Evolutionary conservation across 2,888 invertebrate species (phyloP).

Genomic region (Eupithecia centaureata): DNA sequence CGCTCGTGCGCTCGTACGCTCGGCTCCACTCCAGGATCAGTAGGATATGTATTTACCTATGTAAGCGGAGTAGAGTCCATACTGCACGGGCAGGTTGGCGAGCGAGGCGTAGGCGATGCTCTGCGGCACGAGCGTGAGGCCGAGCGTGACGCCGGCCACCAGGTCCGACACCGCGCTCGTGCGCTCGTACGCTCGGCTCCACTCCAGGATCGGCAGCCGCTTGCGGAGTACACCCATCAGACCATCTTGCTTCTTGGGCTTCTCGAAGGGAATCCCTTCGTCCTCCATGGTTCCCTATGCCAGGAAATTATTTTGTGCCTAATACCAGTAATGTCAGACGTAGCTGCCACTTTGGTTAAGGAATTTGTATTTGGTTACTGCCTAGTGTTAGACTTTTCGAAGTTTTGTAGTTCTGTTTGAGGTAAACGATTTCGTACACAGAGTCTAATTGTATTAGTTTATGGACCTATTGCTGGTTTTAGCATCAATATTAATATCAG

Average conservation of each 20-base stretch:
- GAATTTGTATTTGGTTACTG: not conserved
- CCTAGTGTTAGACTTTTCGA: no score
- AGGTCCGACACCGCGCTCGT: constrained; percentile 89
- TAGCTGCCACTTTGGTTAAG: not conserved
- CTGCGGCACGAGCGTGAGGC: constrained; percentile 96
- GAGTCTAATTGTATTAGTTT: not conserved
- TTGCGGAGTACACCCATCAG: constrained; percentile 51
- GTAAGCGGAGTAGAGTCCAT: constrained; percentile 96
- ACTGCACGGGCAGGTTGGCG: constrained; percentile 93
- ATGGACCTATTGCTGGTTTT: no score
- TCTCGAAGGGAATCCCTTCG: constrained; percentile 47
- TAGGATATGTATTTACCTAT: constrained; percentile 85
- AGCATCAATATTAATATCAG: not conserved
- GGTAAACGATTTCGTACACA: not conserved
- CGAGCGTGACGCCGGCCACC: constrained; percentile 95
- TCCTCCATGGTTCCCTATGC: constrained; percentile 49
- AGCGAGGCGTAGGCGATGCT: constrained; percentile 95
- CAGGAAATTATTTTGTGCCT: not conserved
- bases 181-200: constrained; percentile 88
- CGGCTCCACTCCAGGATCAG: constrained; percentile 87
- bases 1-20: no score
- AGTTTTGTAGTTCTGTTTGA: not conserved
- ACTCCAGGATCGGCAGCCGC: constrained; percentile 83
- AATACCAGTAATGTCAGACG: no score
- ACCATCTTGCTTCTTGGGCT: constrained; percentile 26